phyloP scores from a whole-genome alignment of 1,140 invertebrate genomes.

The Chrysomallon squamiferum region DNA sequence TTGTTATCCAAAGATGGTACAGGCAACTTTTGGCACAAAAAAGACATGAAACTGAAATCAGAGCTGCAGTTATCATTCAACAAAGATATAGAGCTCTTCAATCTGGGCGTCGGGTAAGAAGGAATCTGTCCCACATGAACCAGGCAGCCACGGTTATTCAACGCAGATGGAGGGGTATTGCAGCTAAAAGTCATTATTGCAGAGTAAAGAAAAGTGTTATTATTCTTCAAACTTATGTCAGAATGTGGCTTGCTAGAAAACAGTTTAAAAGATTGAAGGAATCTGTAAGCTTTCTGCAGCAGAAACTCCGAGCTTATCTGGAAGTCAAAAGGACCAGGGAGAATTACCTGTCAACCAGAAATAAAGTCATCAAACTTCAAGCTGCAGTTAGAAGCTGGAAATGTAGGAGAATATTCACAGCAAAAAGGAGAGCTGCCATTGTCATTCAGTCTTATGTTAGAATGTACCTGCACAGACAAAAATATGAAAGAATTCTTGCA shows the following conservation, averaged over 20 bases:
- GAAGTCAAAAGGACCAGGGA: not conserved
- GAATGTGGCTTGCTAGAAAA: slow-evolving; percentile 15
- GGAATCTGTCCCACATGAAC: slow-evolving; percentile 6
- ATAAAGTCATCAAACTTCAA: slow-evolving; percentile 3
- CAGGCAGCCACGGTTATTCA: slow-evolving; percentile 19
- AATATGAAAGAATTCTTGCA: not conserved
- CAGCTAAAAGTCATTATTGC: slow-evolving; percentile 11
- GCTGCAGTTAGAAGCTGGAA: not conserved
- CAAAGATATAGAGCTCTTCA: slow-evolving; percentile 12
- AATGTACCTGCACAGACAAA: not conserved
- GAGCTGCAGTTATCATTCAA: slow-evolving; percentile 33
- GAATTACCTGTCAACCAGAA: not conserved
- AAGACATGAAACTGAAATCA: too few species aligned
- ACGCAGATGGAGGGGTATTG: slow-evolving; percentile 6
- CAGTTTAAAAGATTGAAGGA: slow-evolving; percentile 18
- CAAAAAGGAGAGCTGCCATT: not conserved
- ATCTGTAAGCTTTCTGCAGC: slow-evolving; percentile 27
- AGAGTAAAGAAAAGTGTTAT: slow-evolving; percentile 13
- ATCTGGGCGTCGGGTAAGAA: not conserved
- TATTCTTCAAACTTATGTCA: slow-evolving; percentile 21
- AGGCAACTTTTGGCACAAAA: not conserved
- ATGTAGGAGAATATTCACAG: not conserved
- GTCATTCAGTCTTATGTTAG: slow-evolving; percentile 15
- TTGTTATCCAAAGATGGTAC: slow-evolving; percentile 32
- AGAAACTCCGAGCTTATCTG: slow-evolving; percentile 13